A percentile compares a stretch with the other conserved stretches of the same genome.
These are phyloP conservation scores for Tipula unca DNA, from an alignment of 2,888 invertebrate genomes.

Conservation along the genomic window DNA sequence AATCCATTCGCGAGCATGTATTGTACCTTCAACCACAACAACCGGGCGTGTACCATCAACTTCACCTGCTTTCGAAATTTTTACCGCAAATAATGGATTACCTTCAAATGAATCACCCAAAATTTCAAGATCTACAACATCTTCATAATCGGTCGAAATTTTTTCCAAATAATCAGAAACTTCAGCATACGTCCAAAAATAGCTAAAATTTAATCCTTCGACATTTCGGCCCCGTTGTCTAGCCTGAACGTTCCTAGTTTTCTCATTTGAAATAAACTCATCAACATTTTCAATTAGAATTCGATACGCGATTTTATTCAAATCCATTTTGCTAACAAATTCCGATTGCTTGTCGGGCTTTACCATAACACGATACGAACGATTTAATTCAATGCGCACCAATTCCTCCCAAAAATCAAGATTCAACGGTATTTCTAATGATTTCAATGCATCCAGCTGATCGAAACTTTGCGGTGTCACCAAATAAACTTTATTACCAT, in stretches of 20 bases:
- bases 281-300: neutral
- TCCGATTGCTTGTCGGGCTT: neutral
- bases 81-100: neutral
- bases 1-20: constrained; percentile 14
- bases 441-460: neutral
- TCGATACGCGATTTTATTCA: neutral
- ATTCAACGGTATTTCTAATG: neutral
- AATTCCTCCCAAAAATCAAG: neutral
- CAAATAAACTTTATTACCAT: neutral
- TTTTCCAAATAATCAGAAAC: neutral
- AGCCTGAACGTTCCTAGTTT: neutral
- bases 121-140: neutral
- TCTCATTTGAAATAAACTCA: neutral
- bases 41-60: neutral
- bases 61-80: neutral
- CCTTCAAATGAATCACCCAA: neutral
- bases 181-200: neutral
- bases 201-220: neutral
- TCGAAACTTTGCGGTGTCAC: neutral
- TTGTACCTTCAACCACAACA: neutral
- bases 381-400: neutral
- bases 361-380: neutral
- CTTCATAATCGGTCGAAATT: neutral
- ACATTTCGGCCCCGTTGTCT: neutral
- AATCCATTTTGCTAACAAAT: neutral